These are phyloP conservation scores for Vandiemenella viatica DNA, from an alignment of 2,888 invertebrate genomes.

Conservation along the genomic window DNA sequence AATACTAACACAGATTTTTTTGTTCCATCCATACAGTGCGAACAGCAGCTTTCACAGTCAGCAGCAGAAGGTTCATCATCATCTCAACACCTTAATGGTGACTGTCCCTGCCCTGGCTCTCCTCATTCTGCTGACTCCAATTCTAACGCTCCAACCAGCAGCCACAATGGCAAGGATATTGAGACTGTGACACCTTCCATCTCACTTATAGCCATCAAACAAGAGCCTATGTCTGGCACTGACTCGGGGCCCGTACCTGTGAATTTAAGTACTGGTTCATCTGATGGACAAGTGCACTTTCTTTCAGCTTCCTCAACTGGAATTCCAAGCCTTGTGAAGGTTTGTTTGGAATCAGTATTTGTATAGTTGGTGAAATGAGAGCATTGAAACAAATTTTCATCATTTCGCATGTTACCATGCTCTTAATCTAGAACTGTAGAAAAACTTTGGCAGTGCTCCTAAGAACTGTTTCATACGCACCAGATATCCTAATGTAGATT, in stretches of 20 bases:
- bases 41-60: slow-evolving; percentile 24
- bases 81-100: slow-evolving; percentile 36
- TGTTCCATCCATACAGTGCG: slow-evolving; percentile 25
- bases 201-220: slow-evolving; percentile 73
- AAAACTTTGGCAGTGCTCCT: too few species aligned
- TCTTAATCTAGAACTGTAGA: too few species aligned
- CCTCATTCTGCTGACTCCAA: slow-evolving; percentile 72
- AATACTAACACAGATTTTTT: background rate
- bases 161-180: slow-evolving; percentile 21
- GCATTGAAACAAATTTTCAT: too few species aligned
- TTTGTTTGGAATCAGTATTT: too few species aligned
- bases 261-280: slow-evolving; percentile 25
- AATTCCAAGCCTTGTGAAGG: slow-evolving; percentile 64
- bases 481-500: too few species aligned
- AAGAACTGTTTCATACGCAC: too few species aligned
- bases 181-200: slow-evolving; percentile 60
- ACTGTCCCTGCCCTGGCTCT: slow-evolving; percentile 34
- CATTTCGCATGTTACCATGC: too few species aligned
- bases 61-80: slow-evolving; percentile 24
- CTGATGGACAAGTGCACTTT: slow-evolving; percentile 20
- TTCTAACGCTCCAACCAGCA: slow-evolving; percentile 55
- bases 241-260: slow-evolving; percentile 26
- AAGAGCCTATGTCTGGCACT: slow-evolving; percentile 25
- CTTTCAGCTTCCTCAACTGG: slow-evolving; percentile 48
- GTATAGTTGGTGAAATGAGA: too few species aligned